These are phyloP conservation scores for Therioaphis trifolii DNA, from an alignment of 2,888 invertebrate species.

Conservation along the genomic window DNA sequence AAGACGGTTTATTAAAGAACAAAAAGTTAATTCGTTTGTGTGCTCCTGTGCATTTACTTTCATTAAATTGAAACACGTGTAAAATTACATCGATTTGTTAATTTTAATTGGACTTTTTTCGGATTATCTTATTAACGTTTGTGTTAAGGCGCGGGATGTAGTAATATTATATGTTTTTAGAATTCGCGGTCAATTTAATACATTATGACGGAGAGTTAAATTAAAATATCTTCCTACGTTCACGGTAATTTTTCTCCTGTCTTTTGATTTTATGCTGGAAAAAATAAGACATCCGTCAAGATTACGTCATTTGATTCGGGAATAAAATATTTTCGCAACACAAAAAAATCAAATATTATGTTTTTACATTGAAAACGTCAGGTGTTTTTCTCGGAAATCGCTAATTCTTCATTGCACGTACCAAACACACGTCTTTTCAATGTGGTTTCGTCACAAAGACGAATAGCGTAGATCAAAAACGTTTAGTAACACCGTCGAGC, in stretches of 20 bases:
- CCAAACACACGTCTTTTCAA: too few species aligned
- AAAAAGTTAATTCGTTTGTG: conserved; percentile 29
- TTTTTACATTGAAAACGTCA: too few species aligned
- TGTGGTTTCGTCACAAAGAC: too few species aligned
- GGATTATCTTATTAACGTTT: background rate
- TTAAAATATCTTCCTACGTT: background rate
- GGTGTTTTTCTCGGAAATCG: too few species aligned
- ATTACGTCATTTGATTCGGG: background rate
- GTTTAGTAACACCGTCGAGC: too few species aligned
- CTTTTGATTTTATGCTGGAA: background rate
- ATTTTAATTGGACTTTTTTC: conserved; percentile 31
- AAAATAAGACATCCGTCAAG: background rate
- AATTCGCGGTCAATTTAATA: background rate
- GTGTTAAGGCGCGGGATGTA: background rate
- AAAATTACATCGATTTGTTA: conserved; percentile 33
- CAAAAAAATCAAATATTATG: too few species aligned
- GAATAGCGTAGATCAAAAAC: too few species aligned
- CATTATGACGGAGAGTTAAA: background rate
- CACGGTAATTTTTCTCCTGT: background rate
- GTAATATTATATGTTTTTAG: conserved; percentile 6
- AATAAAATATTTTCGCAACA: too few species aligned
- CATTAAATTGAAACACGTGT: background rate
- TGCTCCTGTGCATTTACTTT: background rate
- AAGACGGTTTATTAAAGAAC: conserved; percentile 22
- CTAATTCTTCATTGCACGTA: too few species aligned